Conservation (phyloP, 2,113 vertebrate genomes). For the Uropsilus gracilis region DNA sequence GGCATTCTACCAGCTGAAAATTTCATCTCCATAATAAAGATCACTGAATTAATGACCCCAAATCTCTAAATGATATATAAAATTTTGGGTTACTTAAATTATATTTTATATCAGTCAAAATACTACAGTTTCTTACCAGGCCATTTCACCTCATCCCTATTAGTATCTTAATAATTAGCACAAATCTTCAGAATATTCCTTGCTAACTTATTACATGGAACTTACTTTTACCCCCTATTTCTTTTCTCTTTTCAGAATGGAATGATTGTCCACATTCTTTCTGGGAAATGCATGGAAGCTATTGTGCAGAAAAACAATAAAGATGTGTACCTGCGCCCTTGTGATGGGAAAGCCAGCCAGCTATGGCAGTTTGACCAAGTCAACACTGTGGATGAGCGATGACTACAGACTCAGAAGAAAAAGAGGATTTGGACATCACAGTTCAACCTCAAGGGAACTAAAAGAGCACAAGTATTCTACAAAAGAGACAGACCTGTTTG, state of each 20-base stretch:
- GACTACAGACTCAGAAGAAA: constrained; percentile 48
- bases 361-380: constrained; percentile 90
- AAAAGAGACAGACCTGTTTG: not conserved
- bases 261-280: constrained; percentile 89
- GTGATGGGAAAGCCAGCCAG: constrained; percentile 87
- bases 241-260: constrained; percentile 84
- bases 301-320: constrained; percentile 78
- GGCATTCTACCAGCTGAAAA: not conserved
- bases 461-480: not conserved
- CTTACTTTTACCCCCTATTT: not conserved
- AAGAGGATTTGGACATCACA: not conserved
- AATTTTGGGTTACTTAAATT: not conserved
- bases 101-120: constrained; percentile 13
- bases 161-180: not conserved
- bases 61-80: not conserved
- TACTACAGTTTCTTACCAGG: not conserved
- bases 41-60: not conserved
- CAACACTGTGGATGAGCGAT: constrained; percentile 80
- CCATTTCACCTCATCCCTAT: not conserved
- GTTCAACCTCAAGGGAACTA: not conserved
- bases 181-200: not conserved
- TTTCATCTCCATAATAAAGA: not conserved
- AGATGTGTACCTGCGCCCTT: constrained; percentile 84
- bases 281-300: constrained; percentile 92
- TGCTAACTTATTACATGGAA: not conserved